Evolutionary conservation across 2,797 vertebrate species (phyloP), one percentile per base, ranked within the genome.

Genomic region (Anguilla megastoma): DNA sequence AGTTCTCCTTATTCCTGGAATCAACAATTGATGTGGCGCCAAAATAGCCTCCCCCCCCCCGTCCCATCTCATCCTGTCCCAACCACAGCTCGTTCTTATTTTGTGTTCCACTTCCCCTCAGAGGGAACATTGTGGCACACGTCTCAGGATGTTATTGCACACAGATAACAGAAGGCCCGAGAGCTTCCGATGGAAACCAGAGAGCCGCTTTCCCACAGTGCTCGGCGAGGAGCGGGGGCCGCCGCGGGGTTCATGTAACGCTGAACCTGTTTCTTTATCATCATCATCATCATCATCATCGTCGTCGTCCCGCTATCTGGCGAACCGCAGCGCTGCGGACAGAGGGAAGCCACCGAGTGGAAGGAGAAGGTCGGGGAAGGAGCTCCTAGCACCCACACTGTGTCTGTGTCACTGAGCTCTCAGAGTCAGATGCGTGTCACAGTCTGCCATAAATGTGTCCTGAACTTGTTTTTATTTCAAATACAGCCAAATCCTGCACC

Each of bases 171-270:
- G 74, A 45, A 60, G 24, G 71, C 79, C 80, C 52, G 74, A 48
- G 79, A 60, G 54, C 85, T n/a, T 52, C 58, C 50, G 76, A 84
- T 83, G 58, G 50, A 33, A 54, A 54, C 76, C 36, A 33, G 63
- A 86, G 66, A 54, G 69, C 74, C 2, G 36, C 74, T 54, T 84
- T 86, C 88, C 85, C 85, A 88, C 87, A 74, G 66, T 24, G n/a
- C 10, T 10, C 14, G 33, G 14, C 4, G 71, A 33, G 27, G 33
- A 10, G 69, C 2, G 24, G 14, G 18, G 74, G 74, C 2, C 0
- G 33, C 36, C 10, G 8, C 6, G 6, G n/a, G 85, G 3, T 36
- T 71, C 27, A 41, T 18, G 21, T 58, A 9, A 14, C 1, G 33
- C 33, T 18, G 36, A 3, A 36, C 2, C 33, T 58, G 21, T 69